Base-by-base conservation (phyloP, 1,140 invertebrate genomes). In the Babylonia areolata region DNA sequence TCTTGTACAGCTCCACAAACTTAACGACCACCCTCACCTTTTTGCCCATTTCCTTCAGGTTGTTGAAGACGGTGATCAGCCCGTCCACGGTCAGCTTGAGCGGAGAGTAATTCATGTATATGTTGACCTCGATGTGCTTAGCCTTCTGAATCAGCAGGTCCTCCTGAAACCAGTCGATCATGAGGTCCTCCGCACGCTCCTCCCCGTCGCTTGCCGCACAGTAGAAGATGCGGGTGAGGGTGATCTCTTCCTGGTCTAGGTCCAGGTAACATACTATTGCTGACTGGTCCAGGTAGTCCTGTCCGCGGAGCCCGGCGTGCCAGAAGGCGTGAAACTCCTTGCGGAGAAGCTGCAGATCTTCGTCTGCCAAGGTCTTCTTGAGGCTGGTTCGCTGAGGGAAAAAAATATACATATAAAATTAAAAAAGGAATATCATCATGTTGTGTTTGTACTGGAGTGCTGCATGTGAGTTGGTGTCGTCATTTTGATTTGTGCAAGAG, bases 71-170 rank as follows among this genome's bases (percentile, higher is more conserved):
- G 33, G 42, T 35, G 46, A 78, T 28, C 33, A 85, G 51, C 31
- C 84, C 77, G 77, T 85, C 73, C 73, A 73, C 73, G 17, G 84
- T 85, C 1, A 79, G 73, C 31, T 39, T 78, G 28, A 85, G 73
- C 20, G 84, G 84, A 1, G 84, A 85, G 73, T 85, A 85, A 20
- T 85, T 85, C 73, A 85, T 78, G 54, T 85, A 85, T 3, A 85
- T 5, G 9, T n/a, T 46, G n/a, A 85, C 28, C 31, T 85, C 46
- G 31, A 85, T 39, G 69, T 31, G 37, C 0, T 28, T 35, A 17
- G 46, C 73, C 2, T 33, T 78, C 84, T 85, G 84, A 17, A 85
- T 69, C 23, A 54, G 33, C 73, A n/a, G 84, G 39, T 85, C 84
- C 35, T 78, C 73, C 46, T 58, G 42, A 54, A 85, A 58, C 84